Conservation (phyloP, 2,888 invertebrate genomes). For the Dendrolimus pini region DNA sequence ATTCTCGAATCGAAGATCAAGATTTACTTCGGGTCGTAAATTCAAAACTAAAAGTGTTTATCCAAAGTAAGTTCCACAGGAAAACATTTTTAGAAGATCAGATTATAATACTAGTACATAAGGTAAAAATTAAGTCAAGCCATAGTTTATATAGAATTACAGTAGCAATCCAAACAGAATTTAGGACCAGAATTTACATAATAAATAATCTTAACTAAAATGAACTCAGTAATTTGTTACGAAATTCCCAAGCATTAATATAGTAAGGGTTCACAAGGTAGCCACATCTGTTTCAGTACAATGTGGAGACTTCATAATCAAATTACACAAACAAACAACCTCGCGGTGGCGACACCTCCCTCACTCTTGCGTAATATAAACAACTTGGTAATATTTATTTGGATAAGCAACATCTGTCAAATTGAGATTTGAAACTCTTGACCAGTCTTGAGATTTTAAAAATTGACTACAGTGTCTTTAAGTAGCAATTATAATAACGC, state of each 20-base stretch:
- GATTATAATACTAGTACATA: no score
- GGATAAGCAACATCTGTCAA: conserved; percentile 51
- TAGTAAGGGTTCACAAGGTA: conserved; percentile 1
- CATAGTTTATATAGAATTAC: no score
- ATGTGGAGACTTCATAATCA: conserved; percentile 14
- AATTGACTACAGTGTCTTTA: not conserved
- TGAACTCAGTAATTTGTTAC: no score
- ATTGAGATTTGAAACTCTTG: conserved; percentile 41
- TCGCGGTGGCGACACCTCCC: conserved; percentile 27
- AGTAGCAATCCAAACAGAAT: no score
- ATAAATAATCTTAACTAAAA: no score
- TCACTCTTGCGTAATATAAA: conserved; percentile 38
- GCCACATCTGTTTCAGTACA: not conserved
- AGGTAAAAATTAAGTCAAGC: no score
- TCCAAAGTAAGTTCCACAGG: no score
- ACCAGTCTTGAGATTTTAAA: conserved; percentile 21
- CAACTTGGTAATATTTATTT: conserved; percentile 55
- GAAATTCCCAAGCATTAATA: not conserved
- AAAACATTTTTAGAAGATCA: no score
- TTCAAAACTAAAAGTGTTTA: no score
- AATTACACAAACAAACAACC: conserved; percentile 35
- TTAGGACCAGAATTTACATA: no score
- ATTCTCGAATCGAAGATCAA: no score
- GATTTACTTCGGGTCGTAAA: no score
- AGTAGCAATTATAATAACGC: not conserved